These are phyloP conservation scores for Cyclopterus lumpus DNA, from an alignment of 2,797 vertebrate genomes.

Conservation along the genomic window DNA sequence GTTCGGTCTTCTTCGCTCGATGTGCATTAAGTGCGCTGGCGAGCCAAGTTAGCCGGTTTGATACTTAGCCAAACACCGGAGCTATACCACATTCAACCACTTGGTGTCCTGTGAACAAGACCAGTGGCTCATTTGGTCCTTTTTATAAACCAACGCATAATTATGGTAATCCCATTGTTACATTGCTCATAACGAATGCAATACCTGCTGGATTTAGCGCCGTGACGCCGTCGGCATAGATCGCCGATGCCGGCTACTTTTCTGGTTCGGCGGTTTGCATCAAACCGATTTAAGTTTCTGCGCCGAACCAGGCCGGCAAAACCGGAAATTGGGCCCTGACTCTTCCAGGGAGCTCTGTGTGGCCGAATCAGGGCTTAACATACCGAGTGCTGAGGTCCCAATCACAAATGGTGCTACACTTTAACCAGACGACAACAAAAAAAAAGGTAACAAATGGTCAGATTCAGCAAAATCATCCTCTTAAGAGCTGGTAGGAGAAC, in stretches of 20 bases:
- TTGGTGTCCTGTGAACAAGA: too few species aligned
- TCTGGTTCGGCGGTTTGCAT: background rate
- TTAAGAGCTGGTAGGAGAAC: background rate
- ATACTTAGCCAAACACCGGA: background rate
- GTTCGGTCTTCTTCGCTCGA: too few species aligned
- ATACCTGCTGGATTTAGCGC: background rate
- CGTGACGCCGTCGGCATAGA: background rate
- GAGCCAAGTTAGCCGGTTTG: background rate
- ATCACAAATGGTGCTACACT: background rate
- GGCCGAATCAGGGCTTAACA: background rate
- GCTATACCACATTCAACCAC: background rate
- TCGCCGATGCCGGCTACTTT: background rate
- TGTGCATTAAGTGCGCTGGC: background rate
- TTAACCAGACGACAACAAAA: background rate
- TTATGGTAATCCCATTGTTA: background rate
- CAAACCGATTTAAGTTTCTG: background rate
- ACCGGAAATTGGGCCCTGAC: background rate
- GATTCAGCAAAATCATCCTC: conserved; percentile 23
- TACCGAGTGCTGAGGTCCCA: conserved; percentile 11
- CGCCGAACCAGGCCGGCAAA: background rate
- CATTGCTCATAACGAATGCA: background rate
- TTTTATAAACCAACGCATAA: background rate
- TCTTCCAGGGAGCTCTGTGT: background rate
- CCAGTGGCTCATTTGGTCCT: background rate
- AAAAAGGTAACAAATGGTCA: conserved; percentile 14